These are phyloP conservation scores for Achroia grisella DNA, from an alignment of 1,140 invertebrate genomes.

Conservation along the genomic window DNA sequence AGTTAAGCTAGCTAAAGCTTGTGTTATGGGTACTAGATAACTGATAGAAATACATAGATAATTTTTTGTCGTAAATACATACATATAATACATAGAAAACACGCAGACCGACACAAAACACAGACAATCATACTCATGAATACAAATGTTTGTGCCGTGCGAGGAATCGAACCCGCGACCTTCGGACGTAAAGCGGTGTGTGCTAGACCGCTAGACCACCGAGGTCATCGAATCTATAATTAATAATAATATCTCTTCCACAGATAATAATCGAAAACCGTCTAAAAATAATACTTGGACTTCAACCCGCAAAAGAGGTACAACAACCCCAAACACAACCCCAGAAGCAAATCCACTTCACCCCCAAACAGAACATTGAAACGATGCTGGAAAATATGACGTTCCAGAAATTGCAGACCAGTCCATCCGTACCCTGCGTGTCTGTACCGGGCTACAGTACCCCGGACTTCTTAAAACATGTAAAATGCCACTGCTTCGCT, in stretches of 20 bases:
- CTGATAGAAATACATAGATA: too few species aligned
- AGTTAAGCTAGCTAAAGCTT: too few species aligned
- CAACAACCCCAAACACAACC: constrained; percentile 1
- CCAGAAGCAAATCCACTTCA: constrained; percentile 15
- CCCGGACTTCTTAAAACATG: constrained; percentile 34
- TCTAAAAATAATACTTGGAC: constrained; percentile 42
- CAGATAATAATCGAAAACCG: constrained; percentile 50
- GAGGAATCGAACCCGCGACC: too few species aligned
- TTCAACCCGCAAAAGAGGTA: constrained; percentile 23
- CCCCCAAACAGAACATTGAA: constrained; percentile 31
- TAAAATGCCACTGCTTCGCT: constrained; percentile 28
- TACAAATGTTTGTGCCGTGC: too few species aligned
- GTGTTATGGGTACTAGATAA: too few species aligned
- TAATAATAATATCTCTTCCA: constrained; percentile 2
- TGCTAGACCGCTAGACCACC: too few species aligned
- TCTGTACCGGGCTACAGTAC: constrained; percentile 22
- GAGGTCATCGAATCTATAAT: too few species aligned
- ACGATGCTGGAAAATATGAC: constrained; percentile 31
- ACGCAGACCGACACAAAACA: too few species aligned
- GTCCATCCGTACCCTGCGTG: constrained; percentile 19
- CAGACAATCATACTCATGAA: too few species aligned
- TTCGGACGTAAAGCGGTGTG: too few species aligned
- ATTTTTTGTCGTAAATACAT: too few species aligned
- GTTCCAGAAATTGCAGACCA: constrained; percentile 20
- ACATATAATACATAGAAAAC: too few species aligned